Evolutionary conservation across 2,888 invertebrate genomes (phyloP).

Genomic region (Conops quadrifasciatus): DNA sequence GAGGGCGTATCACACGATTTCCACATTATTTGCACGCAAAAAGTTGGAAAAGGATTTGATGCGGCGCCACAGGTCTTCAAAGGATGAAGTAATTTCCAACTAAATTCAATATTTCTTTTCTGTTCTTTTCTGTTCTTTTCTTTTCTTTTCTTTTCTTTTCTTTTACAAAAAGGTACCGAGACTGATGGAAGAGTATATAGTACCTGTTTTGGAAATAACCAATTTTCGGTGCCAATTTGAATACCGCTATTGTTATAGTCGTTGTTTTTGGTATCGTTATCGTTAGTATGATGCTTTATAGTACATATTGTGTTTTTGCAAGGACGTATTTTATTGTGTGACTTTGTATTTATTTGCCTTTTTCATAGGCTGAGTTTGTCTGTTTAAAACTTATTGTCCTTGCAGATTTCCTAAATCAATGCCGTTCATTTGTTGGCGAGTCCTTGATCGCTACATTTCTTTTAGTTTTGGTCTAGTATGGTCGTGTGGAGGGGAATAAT

Average conservation of each 20-base stretch:
- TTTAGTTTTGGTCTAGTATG: too few relatives aligned
- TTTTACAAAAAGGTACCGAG: background rate
- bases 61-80: conserved; percentile 57
- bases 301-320: conserved; percentile 3
- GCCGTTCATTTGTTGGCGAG: too few relatives aligned
- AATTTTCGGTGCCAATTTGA: background rate
- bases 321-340: conserved; percentile 20
- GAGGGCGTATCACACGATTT: conserved; percentile 50
- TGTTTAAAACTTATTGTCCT: conserved; percentile 4
- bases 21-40: conserved; percentile 61
- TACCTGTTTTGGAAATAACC: background rate
- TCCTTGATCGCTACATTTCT: too few relatives aligned
- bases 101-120: too few relatives aligned
- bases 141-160: too few relatives aligned
- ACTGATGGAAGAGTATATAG: background rate
- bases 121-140: too few relatives aligned
- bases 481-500: too few relatives aligned
- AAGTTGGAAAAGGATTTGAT: conserved; percentile 53
- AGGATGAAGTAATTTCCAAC: conserved; percentile 21
- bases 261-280: too few relatives aligned
- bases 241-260: too few relatives aligned
- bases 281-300: too few relatives aligned
- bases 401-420: background rate
- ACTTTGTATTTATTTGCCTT: background rate
- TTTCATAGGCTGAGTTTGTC: too few relatives aligned